These are phyloP conservation scores for Eublepharis macularius DNA, from an alignment of 2,113 vertebrate species.

Conservation along the genomic window DNA sequence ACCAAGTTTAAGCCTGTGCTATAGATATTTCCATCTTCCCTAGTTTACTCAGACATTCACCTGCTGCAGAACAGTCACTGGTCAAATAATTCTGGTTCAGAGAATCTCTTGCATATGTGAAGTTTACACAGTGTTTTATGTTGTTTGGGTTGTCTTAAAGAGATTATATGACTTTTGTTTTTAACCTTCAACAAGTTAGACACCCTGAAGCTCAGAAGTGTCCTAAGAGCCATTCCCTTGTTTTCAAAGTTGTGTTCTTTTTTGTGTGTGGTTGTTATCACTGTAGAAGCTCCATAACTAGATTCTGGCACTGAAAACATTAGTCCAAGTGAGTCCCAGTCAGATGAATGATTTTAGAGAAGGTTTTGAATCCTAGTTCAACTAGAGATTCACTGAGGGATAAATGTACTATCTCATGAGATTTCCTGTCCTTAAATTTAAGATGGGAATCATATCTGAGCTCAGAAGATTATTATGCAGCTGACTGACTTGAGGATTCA, in stretches of 20 bases:
- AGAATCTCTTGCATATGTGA: no score
- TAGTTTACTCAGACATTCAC: no score
- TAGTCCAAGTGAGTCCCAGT: neutral
- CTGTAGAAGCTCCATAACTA: neutral
- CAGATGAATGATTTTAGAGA: neutral
- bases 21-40: no score
- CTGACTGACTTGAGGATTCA: neutral
- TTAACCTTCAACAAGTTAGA: no score
- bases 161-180: no score
- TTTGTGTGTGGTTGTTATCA: neutral
- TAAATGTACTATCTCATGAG: neutral
- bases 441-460: neutral
- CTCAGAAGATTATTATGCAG: neutral
- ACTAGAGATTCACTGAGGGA: neutral
- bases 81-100: no score
- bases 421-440: neutral
- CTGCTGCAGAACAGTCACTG: no score
- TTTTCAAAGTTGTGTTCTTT: neutral
- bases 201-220: no score
- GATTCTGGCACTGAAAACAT: neutral
- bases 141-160: no score
- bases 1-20: no score
- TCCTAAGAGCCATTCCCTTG: no score
- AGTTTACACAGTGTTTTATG: no score
- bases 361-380: neutral